These are phyloP conservation scores for Sciurus niger DNA, from an alignment of 2,113 vertebrate genomes.

Conservation along the genomic window DNA sequence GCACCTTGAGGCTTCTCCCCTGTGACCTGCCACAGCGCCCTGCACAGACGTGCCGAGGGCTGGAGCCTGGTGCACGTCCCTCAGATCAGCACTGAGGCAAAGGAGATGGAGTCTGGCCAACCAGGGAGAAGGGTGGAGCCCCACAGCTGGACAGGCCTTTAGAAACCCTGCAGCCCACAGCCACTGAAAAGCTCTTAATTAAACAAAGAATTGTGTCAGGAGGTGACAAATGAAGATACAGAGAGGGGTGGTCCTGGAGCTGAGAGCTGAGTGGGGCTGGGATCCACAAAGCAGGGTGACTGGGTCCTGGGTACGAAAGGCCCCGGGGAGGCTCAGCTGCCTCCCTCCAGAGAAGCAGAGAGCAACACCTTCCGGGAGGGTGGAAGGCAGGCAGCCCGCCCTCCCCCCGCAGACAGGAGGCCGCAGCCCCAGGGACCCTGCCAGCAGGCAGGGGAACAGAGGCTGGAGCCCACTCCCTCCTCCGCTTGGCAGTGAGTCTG, in stretches of 20 bases:
- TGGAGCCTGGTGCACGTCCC: too few species aligned
- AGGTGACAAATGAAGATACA: accelerated
- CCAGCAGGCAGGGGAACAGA: background rate
- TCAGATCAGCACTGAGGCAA: accelerated
- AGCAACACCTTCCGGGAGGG: background rate
- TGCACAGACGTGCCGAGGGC: background rate
- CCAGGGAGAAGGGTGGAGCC: background rate
- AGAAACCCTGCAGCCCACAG: background rate
- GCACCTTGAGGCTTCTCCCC: accelerated
- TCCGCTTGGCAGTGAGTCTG: background rate
- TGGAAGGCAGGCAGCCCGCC: accelerated
- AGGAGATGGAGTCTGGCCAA: accelerated
- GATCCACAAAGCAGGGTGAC: background rate
- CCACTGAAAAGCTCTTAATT: accelerated
- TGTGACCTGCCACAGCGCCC: accelerated
- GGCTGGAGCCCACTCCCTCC: background rate
- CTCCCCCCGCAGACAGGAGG: background rate
- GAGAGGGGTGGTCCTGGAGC: background rate
- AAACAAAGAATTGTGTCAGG: too few species aligned
- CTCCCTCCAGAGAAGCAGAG: background rate
- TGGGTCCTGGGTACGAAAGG: too few species aligned
- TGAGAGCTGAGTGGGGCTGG: background rate
- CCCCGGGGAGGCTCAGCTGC: too few species aligned
- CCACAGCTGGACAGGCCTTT: accelerated
- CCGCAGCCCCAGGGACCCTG: background rate